Percentiles rank a stretch among this genome's conserved stretches.
phyloP scores from a whole-genome alignment of 2,797 vertebrate species.

The Lutjanus argentimaculatus region DNA sequence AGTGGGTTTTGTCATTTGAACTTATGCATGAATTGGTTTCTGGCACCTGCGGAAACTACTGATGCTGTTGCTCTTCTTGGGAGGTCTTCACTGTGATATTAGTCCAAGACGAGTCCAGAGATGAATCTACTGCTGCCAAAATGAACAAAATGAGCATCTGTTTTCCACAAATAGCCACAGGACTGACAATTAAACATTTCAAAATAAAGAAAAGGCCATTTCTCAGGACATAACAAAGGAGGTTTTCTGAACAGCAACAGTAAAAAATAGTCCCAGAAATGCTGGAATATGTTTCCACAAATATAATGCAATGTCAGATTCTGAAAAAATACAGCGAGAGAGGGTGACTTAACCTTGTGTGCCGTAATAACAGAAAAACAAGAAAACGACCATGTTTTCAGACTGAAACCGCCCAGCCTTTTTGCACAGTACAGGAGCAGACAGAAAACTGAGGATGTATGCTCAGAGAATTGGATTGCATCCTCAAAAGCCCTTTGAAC shows the following conservation, averaged over 20 bases:
- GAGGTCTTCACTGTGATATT: not conserved
- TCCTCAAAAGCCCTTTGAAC: slow-evolving; percentile 59
- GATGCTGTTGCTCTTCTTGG: not conserved
- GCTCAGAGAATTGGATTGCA: slow-evolving; percentile 47
- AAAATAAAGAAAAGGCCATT: slow-evolving; percentile 19
- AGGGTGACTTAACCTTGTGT: slow-evolving; percentile 54
- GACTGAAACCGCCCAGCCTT: slow-evolving; percentile 32
- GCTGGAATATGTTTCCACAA: slow-evolving; percentile 2
- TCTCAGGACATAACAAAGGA: slow-evolving; percentile 8
- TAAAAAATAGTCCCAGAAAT: slow-evolving; percentile 29
- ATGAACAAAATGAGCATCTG: slow-evolving; percentile 9
- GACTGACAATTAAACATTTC: slow-evolving; percentile 5
- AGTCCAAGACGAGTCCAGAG: slow-evolving; percentile 7
- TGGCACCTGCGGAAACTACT: not conserved
- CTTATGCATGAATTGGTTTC: not conserved
- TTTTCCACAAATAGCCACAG: slow-evolving; percentile 8
- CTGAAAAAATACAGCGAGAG: not conserved
- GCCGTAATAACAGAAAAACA: slow-evolving; percentile 42
- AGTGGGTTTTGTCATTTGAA: not conserved
- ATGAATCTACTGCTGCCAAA: slow-evolving; percentile 3
- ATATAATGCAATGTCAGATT: slow-evolving; percentile 42
- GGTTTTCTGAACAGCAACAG: slow-evolving; percentile 27
- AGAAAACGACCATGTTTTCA: slow-evolving; percentile 41
- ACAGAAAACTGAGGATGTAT: slow-evolving; percentile 42
- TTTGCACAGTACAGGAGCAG: slow-evolving; percentile 30